Base-by-base conservation (phyloP, 2,113 vertebrate species). In the Silurus asotus region DNA sequence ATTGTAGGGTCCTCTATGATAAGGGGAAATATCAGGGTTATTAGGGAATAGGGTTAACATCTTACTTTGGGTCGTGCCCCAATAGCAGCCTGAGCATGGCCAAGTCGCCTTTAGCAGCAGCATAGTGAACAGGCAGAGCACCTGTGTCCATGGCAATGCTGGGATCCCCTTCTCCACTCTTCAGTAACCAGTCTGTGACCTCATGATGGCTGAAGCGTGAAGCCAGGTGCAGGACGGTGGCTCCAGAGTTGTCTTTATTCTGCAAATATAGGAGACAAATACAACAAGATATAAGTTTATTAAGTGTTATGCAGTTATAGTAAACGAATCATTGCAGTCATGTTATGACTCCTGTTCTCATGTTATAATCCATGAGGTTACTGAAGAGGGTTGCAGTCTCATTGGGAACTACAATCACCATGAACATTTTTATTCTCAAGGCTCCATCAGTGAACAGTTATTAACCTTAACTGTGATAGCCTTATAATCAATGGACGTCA, bases 71-170 rank as follows among this genome's bases (percentile, higher is more conserved):
- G 92, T 96, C 94, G 94, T 97, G 95, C 76, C 92, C 92, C 84
- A 97, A 25, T 84, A 99, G 95, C 82, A 99, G 96, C 84, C 95
- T 95, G 84, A 99, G 94, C 59, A 97, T 97, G 87, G 95, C 91
- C 86, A 99, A 95, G 93, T 99, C 98, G 90, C 98, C 98, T 95
- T 99, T 99, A 96, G 98, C 97, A 90, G 98, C 97, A 0, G 98
- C 97, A 0, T 99, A 99, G 92, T 99, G 98, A 86, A 98, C 84
- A 1, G 98, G 96, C 82, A 99, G 90, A 0, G 97, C 97, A 1
- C 98, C 97, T 0, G 96, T 97, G 79, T 99, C 96, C 0, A 97
- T 99, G 92, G 96, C 90, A 37, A 89, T 86, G 4, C 94, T 92
- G 13, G 98, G 95, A 72, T 98, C 96, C 6, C 94, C 96, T 62